phyloP scores from a whole-genome alignment of 1,140 invertebrate genomes.

The Meteorus sp. region DNA sequence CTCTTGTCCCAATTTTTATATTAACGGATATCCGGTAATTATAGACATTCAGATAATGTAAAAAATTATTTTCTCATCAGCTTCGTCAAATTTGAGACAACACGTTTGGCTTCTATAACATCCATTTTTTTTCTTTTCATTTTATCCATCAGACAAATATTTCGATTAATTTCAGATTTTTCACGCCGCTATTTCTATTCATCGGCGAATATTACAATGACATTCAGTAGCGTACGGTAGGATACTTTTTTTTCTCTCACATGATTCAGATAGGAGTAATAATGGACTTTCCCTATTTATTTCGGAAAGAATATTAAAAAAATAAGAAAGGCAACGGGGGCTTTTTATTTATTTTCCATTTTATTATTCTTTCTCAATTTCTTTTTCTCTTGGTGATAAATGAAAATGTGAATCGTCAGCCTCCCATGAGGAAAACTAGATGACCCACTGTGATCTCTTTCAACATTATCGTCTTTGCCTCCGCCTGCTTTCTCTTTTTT shows the following conservation, averaged over 20 bases:
- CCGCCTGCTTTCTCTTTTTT: neutral
- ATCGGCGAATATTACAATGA: constrained; percentile 14
- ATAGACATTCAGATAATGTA: neutral
- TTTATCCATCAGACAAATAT: neutral
- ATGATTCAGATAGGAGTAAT: neutral
- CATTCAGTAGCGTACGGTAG: constrained; percentile 4
- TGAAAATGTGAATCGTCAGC: neutral
- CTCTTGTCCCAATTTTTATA: neutral
- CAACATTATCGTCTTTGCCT: neutral
- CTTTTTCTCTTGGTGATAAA: neutral
- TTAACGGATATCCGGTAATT: constrained; percentile 12
- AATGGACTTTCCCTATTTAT: neutral
- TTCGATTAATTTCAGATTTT: neutral
- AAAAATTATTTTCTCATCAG: neutral
- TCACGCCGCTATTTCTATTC: neutral
- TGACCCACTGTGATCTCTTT: neutral
- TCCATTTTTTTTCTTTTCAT: constrained; percentile 1
- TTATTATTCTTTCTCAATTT: too few species aligned
- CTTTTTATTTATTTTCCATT: too few species aligned
- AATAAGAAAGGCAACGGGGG: neutral
- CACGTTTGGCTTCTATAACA: neutral
- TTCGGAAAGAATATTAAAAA: too few species aligned
- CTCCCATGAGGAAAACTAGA: neutral
- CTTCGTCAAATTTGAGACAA: neutral
- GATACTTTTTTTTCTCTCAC: neutral